A percentile compares a stretch with the other conserved stretches of the same genome.
Evolutionary conservation across 1,140 invertebrate species (phyloP).

Genomic region (Anastrepha obliqua): DNA sequence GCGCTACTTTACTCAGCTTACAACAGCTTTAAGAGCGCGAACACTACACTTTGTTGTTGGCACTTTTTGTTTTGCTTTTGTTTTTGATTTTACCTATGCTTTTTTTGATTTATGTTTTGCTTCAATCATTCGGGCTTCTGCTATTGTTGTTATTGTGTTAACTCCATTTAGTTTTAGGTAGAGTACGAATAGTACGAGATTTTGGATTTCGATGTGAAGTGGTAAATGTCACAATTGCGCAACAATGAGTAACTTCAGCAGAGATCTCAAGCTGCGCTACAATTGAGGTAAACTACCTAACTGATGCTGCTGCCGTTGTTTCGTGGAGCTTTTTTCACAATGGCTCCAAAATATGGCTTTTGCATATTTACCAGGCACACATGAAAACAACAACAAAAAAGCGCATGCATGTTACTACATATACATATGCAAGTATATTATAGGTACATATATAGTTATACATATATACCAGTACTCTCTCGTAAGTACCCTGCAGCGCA

Average conservation of each 20-base stretch:
- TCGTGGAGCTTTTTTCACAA: conserved; percentile 11
- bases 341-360: background rate
- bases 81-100: background rate
- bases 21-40: background rate
- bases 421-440: background rate
- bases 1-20: background rate
- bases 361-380: background rate
- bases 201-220: conserved; percentile 3
- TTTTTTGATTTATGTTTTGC: background rate
- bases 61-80: background rate
- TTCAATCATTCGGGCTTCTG: background rate
- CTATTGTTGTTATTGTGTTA: background rate
- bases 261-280: background rate
- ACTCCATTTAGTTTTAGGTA: background rate
- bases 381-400: background rate
- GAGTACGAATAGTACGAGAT: background rate
- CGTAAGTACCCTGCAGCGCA: background rate
- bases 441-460: background rate
- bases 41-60: background rate
- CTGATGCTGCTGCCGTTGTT: background rate
- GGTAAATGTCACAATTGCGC: conserved; percentile 54
- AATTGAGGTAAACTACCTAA: background rate
- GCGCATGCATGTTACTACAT: background rate
- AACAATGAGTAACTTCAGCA: conserved; percentile 45
- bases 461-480: background rate